Evolutionary conservation across 2,797 vertebrate genomes (phyloP).

Genomic region (Lepus townsendii): DNA sequence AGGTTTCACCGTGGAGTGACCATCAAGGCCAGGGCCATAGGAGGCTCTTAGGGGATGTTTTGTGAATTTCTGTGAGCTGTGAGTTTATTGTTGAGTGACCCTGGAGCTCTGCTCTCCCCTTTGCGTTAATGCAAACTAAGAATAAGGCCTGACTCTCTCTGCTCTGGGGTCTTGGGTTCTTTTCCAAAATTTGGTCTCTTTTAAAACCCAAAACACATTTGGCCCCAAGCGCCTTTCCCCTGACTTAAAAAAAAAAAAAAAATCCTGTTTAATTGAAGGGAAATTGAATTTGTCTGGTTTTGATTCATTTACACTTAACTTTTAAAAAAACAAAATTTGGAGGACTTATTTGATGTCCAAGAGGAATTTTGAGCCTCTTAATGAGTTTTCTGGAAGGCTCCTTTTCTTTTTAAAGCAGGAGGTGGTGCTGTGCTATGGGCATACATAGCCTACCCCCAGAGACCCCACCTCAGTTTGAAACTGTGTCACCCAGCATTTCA

Average conservation of each 20-base stretch:
- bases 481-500: constrained; percentile 54
- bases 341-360: constrained; percentile 80
- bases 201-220: constrained; percentile 77
- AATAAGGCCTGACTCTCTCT: constrained; percentile 49
- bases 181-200: constrained; percentile 70
- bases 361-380: constrained; percentile 79
- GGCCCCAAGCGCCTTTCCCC: constrained; percentile 69
- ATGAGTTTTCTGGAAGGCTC: constrained; percentile 77
- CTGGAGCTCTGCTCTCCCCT: constrained; percentile 39
- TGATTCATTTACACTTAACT: constrained; percentile 82
- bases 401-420: constrained; percentile 82
- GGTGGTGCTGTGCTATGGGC: constrained; percentile 71
- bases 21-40: neutral
- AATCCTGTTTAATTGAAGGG: constrained; percentile 79
- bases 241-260: constrained; percentile 62
- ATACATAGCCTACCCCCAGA: constrained; percentile 70
- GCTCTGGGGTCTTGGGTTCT: constrained; percentile 47
- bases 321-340: constrained; percentile 76
- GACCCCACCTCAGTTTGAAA: constrained; percentile 76
- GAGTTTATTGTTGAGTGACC: constrained; percentile 13
- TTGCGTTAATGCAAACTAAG: constrained; percentile 55
- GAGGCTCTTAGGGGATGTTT: neutral
- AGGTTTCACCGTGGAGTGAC: neutral
- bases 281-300: constrained; percentile 84
- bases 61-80: constrained; percentile 28